Base-by-base conservation (phyloP, 2,888 invertebrate genomes). In the Stramonita haemastoma region DNA sequence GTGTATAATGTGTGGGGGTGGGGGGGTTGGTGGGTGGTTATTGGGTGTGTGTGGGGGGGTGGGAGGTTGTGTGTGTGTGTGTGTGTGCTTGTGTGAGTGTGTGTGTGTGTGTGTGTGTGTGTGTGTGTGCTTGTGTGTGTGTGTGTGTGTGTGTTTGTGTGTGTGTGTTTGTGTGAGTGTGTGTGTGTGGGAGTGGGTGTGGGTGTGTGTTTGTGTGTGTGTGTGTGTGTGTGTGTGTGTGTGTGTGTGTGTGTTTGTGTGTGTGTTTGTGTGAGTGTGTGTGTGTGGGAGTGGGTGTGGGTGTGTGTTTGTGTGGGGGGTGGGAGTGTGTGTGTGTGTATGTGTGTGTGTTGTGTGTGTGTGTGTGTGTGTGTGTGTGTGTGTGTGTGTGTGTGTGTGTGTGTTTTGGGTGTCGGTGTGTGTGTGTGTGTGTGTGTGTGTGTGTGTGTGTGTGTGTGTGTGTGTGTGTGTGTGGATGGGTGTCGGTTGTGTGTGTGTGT, bases 61-160 rank as follows among this genome's bases (percentile, higher is more conserved):
- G 79, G 11, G 79, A 15, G 79, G 29, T 29, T 79, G 79, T 79
- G 79, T 77, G 79, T 79, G 79, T 32, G 79, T 79, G 79, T 79
- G 79, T 32, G 34, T 34, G 79, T 32, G 79, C 32, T 29, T 32
- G 79, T 79, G 70, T 32, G 34, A 5, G 79, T 32, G 79, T 79
- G 79, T 32, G 79, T 79, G 79, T 32, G 79, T 79, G 79, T 32
- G 79, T 79, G 32, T 79, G 79, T 79, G 79, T 79, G 79, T 79
- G 79, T 32, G 79, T 79, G 32, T 77, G 32, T 29, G 77, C 32
- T 11, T 32, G 79, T 79, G 32, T 34, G 32, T 79, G 79, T 34
- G 79, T 79, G 79, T 34, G 79, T 79, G 79, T 34, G 79, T 79
- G 32, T 34, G 32, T 79, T 29, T 34, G 79, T 79, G 79, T 34